Evolutionary conservation across 2,797 vertebrate genomes (phyloP).

Genomic region (Myotis pilosus): DNA sequence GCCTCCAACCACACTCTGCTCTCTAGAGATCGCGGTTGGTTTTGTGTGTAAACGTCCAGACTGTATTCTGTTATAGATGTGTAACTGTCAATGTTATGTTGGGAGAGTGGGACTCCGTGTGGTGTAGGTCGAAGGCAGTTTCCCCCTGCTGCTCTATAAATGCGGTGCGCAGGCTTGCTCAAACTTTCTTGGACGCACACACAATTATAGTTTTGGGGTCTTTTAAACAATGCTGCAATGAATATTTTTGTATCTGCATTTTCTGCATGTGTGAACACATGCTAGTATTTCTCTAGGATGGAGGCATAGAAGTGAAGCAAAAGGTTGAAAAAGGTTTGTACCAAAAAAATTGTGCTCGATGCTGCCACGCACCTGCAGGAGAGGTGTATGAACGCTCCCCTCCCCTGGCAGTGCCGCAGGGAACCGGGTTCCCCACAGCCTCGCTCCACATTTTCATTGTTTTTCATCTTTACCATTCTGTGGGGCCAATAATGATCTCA

Average conservation of each 20-base stretch:
- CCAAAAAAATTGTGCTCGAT: background rate
- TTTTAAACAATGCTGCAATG: background rate
- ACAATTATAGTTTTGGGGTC: background rate
- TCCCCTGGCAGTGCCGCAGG: background rate
- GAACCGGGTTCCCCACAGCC: background rate
- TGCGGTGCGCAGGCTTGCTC: background rate
- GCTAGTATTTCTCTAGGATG: background rate
- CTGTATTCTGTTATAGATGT: background rate
- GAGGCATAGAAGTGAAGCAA: background rate
- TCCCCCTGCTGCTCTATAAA: background rate
- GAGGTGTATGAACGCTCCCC: background rate
- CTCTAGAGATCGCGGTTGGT: background rate
- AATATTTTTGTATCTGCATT: background rate
- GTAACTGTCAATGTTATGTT: background rate
- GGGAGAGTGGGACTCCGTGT: background rate
- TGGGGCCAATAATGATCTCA: conserved; percentile 21
- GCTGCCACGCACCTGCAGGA: background rate
- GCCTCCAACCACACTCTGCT: background rate
- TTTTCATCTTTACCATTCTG: background rate
- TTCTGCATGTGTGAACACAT: background rate
- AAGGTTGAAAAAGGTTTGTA: background rate
- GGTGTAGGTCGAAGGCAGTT: background rate
- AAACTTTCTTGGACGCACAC: background rate
- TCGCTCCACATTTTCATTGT: background rate
- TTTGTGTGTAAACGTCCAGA: conserved; percentile 30